Conservation (phyloP, 2,888 invertebrate genomes). For the Polyommatus iphigenia region DNA sequence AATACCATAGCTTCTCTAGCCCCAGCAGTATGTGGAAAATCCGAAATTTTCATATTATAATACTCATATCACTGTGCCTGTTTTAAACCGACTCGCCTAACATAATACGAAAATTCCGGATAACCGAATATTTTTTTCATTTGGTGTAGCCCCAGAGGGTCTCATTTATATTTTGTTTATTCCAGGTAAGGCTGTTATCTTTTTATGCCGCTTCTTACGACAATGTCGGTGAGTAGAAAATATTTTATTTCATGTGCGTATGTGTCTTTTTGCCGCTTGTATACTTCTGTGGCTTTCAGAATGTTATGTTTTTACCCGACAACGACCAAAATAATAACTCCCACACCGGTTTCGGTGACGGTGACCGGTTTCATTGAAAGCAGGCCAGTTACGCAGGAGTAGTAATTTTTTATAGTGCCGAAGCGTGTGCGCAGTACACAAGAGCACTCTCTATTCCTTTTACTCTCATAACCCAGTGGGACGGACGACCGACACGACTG, state of each 20-base stretch:
- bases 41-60: background rate
- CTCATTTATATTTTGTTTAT: conserved; percentile 21
- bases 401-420: no score
- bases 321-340: no score
- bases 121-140: conserved; percentile 16
- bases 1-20: background rate
- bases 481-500: no score
- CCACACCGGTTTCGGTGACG: no score
- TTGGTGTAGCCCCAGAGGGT: conserved; percentile 16
- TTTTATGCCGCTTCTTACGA: conserved; percentile 8
- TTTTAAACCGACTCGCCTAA: conserved; percentile 4
- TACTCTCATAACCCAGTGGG: no score
- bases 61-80: background rate
- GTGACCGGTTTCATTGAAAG: no score
- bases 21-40: background rate
- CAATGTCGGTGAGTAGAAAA: conserved; percentile 17
- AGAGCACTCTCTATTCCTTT: no score
- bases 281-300: background rate
- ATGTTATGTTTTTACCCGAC: background rate
- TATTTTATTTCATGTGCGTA: background rate
- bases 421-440: no score
- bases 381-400: no score
- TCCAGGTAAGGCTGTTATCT: conserved; percentile 25
- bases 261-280: background rate
- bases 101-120: conserved; percentile 9